Percentiles rank a stretch among this genome's conserved stretches.
These are phyloP conservation scores for Phyllostomus hastatus DNA, from an alignment of 2,113 vertebrate species.

Conservation along the genomic window DNA sequence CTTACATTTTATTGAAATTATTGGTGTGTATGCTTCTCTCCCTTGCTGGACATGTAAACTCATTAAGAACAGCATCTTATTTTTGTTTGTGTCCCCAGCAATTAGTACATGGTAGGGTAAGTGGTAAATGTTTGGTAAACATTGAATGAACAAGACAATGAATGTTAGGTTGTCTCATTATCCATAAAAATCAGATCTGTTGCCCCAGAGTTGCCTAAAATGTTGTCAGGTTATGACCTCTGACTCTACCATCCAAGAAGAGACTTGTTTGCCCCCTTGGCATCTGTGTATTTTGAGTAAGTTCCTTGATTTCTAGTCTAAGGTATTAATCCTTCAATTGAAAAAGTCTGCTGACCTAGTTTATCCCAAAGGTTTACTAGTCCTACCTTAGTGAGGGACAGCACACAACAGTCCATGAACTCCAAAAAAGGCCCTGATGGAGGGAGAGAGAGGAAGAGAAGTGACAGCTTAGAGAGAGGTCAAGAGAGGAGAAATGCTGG, in stretches of 20 bases:
- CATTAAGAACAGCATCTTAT: background rate
- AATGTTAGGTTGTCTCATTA: background rate
- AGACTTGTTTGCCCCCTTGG: background rate
- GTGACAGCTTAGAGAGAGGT: conserved; percentile 22
- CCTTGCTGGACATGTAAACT: background rate
- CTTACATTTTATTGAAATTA: background rate
- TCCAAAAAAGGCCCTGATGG: background rate
- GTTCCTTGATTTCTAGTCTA: background rate
- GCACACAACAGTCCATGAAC: background rate
- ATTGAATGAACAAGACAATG: background rate
- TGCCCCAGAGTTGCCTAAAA: background rate
- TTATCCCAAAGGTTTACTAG: background rate
- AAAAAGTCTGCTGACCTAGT: background rate
- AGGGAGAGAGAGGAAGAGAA: background rate
- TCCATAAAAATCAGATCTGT: background rate
- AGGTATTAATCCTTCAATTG: background rate
- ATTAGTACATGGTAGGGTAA: background rate
- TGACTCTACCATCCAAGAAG: background rate
- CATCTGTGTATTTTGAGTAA: background rate
- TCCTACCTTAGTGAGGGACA: background rate
- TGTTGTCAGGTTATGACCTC: background rate
- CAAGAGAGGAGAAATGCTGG: background rate
- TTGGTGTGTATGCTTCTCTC: background rate
- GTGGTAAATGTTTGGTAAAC: background rate
- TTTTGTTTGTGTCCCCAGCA: background rate